Evolutionary conservation across 2,797 vertebrate species (phyloP), one percentile per base, ranked within the genome.

Genomic region (Dryobates pubescens): DNA sequence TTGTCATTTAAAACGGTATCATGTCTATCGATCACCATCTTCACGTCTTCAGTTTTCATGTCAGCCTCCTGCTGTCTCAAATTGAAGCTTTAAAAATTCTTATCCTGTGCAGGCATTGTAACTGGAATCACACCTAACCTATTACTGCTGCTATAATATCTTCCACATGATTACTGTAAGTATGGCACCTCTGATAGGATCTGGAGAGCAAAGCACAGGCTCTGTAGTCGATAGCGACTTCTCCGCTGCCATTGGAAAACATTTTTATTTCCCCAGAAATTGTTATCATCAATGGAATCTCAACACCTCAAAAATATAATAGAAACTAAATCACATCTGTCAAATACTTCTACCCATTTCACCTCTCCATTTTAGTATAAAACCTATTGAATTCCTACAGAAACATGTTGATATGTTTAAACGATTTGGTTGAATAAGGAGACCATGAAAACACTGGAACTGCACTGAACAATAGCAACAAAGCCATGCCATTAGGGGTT

Each of bases 11-110:
- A 92, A 94, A 91, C 61, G 82, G 75, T 85, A 90, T 95, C 90
- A 61, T 75, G 86, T 89, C 86, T 92, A 92, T 94, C 27, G 7
- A 95, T 96, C 90, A 74, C 71, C 88, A 91, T 92, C 89, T 88
- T 92, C 88, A 67, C 77, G 90, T 89, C 95, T 94, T 93, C 94
- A 94, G 94, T 95, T 93, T 96, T 92, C 78, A n/a, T 85, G 93
- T 93, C 95, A 96, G 38, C 58, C 38, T 81, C 70, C 65, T 86
- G 65, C 78, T 90, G 88, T 92, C 81, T 94, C 78, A 95, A 92
- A 94, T 29, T 78, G 92, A 94, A 89, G 84, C 88, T 96, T 94
- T 89, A 93, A 94, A 90, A 93, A 34, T 49, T 93, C 89, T 94
- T 96, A 94, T 96, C 93, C 86, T 75, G 29, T 85, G 51, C 61